Conservation (phyloP, 2,888 invertebrate genomes). For the Hypselothyrea guttata region DNA sequence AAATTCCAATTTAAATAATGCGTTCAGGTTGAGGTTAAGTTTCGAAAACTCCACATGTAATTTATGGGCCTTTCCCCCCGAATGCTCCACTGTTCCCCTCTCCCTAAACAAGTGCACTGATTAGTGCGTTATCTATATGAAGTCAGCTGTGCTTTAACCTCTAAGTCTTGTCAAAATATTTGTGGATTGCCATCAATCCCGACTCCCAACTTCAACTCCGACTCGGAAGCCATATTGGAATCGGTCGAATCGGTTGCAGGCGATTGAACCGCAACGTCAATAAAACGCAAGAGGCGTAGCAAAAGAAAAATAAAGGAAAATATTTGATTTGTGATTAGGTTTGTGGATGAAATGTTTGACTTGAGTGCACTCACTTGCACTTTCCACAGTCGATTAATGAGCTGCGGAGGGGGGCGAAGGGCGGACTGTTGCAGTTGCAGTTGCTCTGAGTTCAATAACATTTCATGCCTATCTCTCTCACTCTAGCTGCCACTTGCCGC, state of each 20-base stretch:
- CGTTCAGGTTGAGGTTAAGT: conserved; percentile 16
- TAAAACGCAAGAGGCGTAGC: conserved; percentile 56
- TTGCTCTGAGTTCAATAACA: conserved; percentile 61
- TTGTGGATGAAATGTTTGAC: conserved; percentile 31
- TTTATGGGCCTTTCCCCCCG: conserved; percentile 39
- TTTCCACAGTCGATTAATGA: conserved; percentile 61
- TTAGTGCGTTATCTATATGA: conserved; percentile 56
- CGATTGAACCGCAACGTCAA: conserved; percentile 54
- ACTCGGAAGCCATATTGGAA: conserved; percentile 13
- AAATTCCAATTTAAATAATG: conserved; percentile 54
- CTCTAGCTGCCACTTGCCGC: conserved; percentile 50
- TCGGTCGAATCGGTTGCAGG: conserved; percentile 20
- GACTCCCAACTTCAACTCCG: conserved; percentile 21
- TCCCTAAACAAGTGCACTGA: conserved; percentile 57
- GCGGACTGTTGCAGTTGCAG: no score
- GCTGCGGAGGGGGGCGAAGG: conserved; percentile 9
- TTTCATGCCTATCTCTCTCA: conserved; percentile 15
- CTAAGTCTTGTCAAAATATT: conserved; percentile 61
- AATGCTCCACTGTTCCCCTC: not conserved
- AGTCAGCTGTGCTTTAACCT: conserved; percentile 33
- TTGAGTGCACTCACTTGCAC: conserved; percentile 69
- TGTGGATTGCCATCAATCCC: conserved; percentile 54
- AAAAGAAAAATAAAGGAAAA: no score
- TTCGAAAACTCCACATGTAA: conserved; percentile 35
- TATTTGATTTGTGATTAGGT: conserved; percentile 70